These are phyloP conservation scores for Rousettus leschenaultii DNA, from an alignment of 2,113 vertebrate genomes.

Conservation along the genomic window DNA sequence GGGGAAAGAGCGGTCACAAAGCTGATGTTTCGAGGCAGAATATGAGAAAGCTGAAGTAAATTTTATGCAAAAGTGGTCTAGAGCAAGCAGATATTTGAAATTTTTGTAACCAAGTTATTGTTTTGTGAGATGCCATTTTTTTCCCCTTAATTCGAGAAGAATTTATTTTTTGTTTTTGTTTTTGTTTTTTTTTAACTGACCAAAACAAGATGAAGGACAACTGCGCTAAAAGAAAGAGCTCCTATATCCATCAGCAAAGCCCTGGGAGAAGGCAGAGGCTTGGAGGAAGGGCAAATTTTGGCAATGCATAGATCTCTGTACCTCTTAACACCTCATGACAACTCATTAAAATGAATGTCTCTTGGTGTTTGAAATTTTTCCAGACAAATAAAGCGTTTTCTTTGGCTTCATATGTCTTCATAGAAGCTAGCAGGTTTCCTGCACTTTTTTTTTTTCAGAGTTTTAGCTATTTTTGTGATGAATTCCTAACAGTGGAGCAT, in stretches of 20 bases:
- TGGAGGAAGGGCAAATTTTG: not conserved
- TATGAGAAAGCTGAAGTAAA: not conserved
- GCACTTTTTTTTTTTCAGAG: not conserved
- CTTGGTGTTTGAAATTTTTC: not conserved
- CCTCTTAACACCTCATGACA: not conserved
- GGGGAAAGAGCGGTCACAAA: not conserved
- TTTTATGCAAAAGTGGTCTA: not conserved
- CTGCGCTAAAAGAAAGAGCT: not conserved
- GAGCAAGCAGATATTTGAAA: not conserved
- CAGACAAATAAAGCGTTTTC: not conserved
- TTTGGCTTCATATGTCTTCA: not conserved
- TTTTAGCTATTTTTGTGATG: slow-evolving; percentile 19
- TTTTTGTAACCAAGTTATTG: not conserved
- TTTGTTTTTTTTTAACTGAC: not conserved
- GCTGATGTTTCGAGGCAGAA: not conserved
- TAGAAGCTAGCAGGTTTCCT: not conserved
- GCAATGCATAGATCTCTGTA: not conserved
- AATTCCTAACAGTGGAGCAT: slow-evolving; percentile 11
- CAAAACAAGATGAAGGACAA: not conserved
- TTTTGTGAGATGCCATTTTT: not conserved
- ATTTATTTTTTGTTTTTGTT: not conserved
- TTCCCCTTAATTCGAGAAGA: not conserved
- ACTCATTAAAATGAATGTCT: not conserved
- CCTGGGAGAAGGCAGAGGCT: not conserved
- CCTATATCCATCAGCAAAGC: not conserved